Conservation (phyloP, 2,888 invertebrate species). For the Lasioglossum morio region DNA sequence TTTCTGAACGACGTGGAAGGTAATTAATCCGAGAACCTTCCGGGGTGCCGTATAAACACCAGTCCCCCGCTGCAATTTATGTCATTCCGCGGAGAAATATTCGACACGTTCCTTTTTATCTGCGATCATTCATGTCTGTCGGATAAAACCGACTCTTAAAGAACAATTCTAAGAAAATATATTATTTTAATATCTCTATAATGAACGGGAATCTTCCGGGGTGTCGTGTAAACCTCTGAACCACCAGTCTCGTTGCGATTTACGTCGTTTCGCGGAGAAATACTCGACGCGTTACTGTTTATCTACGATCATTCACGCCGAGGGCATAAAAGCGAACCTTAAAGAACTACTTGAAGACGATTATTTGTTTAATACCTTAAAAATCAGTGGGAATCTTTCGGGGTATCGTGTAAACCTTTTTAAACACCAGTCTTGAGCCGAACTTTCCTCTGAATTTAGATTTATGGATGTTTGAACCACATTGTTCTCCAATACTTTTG, state of each 20-base stretch:
- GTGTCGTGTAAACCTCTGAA: not conserved
- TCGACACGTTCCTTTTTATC: not conserved
- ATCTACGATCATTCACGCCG: not conserved
- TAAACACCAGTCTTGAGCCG: not conserved
- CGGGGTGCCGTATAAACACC: slow-evolving; percentile 4
- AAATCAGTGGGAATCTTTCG: not conserved
- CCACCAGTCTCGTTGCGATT: not conserved
- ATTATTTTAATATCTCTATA: not conserved
- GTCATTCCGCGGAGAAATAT: not conserved
- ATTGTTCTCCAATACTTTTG: not conserved
- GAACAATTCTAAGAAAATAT: not conserved
- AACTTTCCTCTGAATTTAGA: not conserved
- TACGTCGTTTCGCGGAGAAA: not conserved
- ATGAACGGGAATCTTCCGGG: not conserved
- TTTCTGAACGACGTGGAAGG: not conserved
- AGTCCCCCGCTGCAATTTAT: not conserved
- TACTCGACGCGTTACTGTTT: not conserved
- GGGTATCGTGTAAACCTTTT: no score
- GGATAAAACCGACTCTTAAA: not conserved
- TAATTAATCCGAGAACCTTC: slow-evolving; percentile 4
- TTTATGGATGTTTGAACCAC: not conserved
- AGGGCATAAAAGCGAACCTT: not conserved
- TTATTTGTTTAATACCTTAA: no score
- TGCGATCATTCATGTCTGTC: not conserved
- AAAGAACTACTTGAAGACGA: no score